These are phyloP conservation scores for Dicyrtoma fusca DNA, from an alignment of 2,888 invertebrate species.

Conservation along the genomic window DNA sequence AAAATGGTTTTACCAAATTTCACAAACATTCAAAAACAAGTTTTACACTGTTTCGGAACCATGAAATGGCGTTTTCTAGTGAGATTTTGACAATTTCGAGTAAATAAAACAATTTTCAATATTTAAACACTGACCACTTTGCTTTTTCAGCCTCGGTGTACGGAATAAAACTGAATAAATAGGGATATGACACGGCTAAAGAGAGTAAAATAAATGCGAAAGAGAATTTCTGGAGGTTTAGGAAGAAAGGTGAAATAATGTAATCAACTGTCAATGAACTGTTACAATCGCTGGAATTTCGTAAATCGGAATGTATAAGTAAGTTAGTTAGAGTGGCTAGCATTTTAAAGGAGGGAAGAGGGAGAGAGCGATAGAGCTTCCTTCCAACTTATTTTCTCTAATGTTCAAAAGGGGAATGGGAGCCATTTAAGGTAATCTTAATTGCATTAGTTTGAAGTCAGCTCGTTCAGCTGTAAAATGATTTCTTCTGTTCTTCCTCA, in stretches of 20 bases:
- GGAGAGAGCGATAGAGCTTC: not conserved
- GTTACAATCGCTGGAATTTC: not conserved
- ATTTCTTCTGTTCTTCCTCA: constrained; percentile 19
- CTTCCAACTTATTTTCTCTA: constrained; percentile 1
- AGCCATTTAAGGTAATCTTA: constrained; percentile 27
- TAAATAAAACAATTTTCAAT: too few species aligned
- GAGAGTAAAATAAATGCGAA: too few species aligned
- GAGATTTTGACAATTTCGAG: too few species aligned
- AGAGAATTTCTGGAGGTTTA: not conserved
- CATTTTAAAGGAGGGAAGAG: not conserved
- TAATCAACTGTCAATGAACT: constrained; percentile 13
- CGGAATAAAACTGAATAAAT: too few species aligned
- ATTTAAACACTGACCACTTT: too few species aligned
- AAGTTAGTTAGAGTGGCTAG: constrained; percentile 1
- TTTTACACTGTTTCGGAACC: too few species aligned
- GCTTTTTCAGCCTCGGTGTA: too few species aligned
- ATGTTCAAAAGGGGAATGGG: constrained; percentile 1
- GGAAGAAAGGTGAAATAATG: constrained; percentile 22
- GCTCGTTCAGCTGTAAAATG: constrained; percentile 24
- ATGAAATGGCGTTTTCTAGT: too few species aligned
- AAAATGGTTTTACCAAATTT: too few species aligned
- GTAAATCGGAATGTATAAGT: constrained; percentile 2
- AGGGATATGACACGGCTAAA: too few species aligned
- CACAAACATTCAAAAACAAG: too few species aligned
- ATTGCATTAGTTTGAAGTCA: constrained; percentile 29